These are phyloP conservation scores for Drosophila macrospina DNA, from an alignment of 2,888 invertebrate species.

Conservation along the genomic window DNA sequence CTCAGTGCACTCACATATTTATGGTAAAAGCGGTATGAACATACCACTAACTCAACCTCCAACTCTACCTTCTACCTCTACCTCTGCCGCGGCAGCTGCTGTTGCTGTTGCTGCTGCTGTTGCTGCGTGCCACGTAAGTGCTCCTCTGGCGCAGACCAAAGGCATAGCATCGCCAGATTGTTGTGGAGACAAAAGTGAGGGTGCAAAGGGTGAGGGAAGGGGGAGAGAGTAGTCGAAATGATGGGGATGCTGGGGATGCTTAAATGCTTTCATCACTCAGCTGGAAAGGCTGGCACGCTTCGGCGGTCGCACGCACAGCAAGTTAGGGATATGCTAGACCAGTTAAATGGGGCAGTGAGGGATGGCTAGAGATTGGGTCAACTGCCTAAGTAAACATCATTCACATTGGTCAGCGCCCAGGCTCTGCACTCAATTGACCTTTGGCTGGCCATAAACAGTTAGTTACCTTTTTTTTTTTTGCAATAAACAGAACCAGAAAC, in stretches of 20 bases:
- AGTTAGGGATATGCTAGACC: constrained; percentile 25
- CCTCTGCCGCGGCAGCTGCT: constrained; percentile 4
- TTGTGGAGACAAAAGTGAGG: neutral
- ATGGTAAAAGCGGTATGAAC: constrained; percentile 6
- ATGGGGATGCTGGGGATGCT: constrained; percentile 51
- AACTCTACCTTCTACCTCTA: neutral
- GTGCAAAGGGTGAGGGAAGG: neutral
- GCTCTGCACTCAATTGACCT: constrained; percentile 67
- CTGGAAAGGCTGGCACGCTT: constrained; percentile 76
- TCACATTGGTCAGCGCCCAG: constrained; percentile 49
- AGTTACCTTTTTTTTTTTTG: constrained; percentile 54
- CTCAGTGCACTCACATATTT: constrained; percentile 41
- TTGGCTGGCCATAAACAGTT: constrained; percentile 56
- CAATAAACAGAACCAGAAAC: constrained; percentile 32
- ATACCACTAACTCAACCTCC: constrained; percentile 4
- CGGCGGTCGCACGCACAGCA: constrained; percentile 69
- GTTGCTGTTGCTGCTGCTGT: constrained; percentile 5
- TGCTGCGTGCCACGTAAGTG: constrained; percentile 59
- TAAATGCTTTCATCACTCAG: constrained; percentile 81
- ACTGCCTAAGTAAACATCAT: constrained; percentile 62
- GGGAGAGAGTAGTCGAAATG: constrained; percentile 1
- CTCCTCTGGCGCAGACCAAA: constrained; percentile 51
- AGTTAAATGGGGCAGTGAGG: constrained; percentile 27
- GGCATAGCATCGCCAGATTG: neutral
- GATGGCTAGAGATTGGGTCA: constrained; percentile 47